Percentiles rank a stretch among this genome's conserved stretches.
These are phyloP conservation scores for Scatophagus argus DNA, from an alignment of 2,113 vertebrate genomes.

Conservation along the genomic window DNA sequence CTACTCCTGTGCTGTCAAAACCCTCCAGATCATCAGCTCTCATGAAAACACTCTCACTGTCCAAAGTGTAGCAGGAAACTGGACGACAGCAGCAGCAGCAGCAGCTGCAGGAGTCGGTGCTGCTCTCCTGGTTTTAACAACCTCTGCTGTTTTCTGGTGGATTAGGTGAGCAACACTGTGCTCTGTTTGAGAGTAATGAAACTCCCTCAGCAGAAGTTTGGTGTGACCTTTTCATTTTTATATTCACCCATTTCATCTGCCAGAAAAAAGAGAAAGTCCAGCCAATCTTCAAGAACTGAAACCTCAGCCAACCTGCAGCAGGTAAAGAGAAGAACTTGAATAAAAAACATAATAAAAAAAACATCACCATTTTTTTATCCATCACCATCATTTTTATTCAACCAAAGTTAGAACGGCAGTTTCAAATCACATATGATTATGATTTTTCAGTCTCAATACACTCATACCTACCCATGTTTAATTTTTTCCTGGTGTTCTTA, in stretches of 20 bases:
- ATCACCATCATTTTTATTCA: too few relatives aligned
- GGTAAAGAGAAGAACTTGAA: not conserved
- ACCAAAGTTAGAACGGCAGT: too few relatives aligned
- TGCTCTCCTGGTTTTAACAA: not conserved
- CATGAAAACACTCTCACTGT: not conserved
- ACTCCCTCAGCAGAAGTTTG: not conserved
- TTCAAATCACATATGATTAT: too few relatives aligned
- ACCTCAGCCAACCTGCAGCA: not conserved
- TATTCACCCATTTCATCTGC: not conserved
- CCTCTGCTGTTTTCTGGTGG: not conserved
- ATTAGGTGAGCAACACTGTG: slow-evolving; percentile 1
- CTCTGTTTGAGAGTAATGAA: not conserved
- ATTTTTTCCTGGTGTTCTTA: too few relatives aligned
- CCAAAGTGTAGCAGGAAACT: not conserved
- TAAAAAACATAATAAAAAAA: not conserved
- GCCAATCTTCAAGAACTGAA: not conserved
- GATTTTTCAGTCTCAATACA: too few relatives aligned
- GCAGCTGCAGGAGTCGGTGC: not conserved
- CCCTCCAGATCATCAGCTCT: not conserved
- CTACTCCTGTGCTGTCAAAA: not conserved
- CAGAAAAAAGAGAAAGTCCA: slow-evolving; percentile 1
- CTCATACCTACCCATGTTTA: too few relatives aligned
- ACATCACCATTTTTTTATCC: not conserved
- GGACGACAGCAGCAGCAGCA: accelerated
- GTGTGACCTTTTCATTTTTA: not conserved